A percentile compares a stretch with the other conserved stretches of the same genome.
phyloP scores from a whole-genome alignment of 1,140 invertebrate genomes.

The Pseudobourletiella spinata region DNA sequence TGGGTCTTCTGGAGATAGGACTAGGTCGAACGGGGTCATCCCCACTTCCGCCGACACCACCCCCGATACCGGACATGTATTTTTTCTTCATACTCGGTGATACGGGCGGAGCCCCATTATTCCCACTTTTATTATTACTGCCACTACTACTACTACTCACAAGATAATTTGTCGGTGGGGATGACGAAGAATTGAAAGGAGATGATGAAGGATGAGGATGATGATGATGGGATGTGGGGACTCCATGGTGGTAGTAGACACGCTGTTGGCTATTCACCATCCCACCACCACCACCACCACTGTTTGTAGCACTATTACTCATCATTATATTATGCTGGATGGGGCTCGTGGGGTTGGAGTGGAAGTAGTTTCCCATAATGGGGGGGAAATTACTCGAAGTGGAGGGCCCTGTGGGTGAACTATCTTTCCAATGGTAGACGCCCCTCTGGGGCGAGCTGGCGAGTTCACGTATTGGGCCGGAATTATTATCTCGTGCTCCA shows the following conservation, averaged over 20 bases:
- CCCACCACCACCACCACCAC: constrained; percentile 23
- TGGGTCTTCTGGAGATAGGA: constrained; percentile 54
- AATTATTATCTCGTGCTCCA: constrained; percentile 38
- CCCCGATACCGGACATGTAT: constrained; percentile 16
- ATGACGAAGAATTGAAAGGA: constrained; percentile 21
- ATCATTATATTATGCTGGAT: constrained; percentile 51
- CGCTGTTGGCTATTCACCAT: constrained; percentile 23
- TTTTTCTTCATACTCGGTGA: constrained; percentile 28
- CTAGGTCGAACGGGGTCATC: constrained; percentile 30
- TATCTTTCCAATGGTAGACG: constrained; percentile 75
- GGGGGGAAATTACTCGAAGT: constrained; percentile 37
- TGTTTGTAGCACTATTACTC: constrained; percentile 13
- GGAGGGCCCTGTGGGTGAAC: constrained; percentile 45
- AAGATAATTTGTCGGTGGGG: constrained; percentile 29
- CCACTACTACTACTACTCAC: constrained; percentile 8
- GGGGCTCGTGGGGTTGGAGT: constrained; percentile 67
- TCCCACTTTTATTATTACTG: not conserved
- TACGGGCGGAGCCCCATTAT: not conserved
- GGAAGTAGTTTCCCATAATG: constrained; percentile 49
- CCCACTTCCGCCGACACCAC: constrained; percentile 10
- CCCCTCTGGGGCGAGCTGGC: constrained; percentile 73
- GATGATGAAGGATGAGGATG: no score
- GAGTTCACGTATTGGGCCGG: constrained; percentile 54
- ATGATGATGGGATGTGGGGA: no score
- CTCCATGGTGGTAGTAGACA: constrained; percentile 18